Conservation (phyloP, 2,888 invertebrate genomes). For the Agrotis exclamationis region DNA sequence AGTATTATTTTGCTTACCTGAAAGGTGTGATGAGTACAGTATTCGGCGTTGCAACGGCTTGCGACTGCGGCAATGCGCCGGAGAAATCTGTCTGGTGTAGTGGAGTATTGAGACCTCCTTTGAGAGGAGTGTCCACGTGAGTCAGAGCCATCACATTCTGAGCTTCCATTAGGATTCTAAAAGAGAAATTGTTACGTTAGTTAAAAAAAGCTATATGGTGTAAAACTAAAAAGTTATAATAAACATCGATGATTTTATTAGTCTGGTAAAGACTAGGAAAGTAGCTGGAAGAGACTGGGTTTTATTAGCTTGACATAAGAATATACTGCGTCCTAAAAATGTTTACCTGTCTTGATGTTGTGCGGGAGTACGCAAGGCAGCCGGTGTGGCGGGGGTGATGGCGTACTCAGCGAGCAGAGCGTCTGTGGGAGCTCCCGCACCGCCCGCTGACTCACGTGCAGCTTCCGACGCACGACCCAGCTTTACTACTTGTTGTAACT, state of each 20-base stretch:
- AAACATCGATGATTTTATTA: too few relatives aligned
- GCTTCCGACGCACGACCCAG: slow-evolving; percentile 97
- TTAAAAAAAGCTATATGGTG: too few relatives aligned
- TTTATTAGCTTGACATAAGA: too few relatives aligned
- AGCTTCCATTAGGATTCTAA: slow-evolving; percentile 96
- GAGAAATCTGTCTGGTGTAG: slow-evolving; percentile 97
- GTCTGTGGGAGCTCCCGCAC: slow-evolving; percentile 93
- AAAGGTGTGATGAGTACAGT: slow-evolving; percentile 97
- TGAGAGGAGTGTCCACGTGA: slow-evolving; percentile 99
- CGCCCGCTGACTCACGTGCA: slow-evolving; percentile 96
- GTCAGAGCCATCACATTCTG: slow-evolving; percentile 99
- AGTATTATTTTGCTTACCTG: slow-evolving; percentile 80
- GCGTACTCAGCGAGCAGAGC: slow-evolving; percentile 98
- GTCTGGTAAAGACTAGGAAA: too few relatives aligned
- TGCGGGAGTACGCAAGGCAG: slow-evolving; percentile 96
- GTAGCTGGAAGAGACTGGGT: too few relatives aligned
- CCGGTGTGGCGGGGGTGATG: slow-evolving; percentile 93
- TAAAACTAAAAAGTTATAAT: too few relatives aligned
- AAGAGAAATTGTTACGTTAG: not conserved
- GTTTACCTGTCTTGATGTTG: slow-evolving; percentile 94
- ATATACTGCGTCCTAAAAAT: too few relatives aligned
- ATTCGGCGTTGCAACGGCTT: slow-evolving; percentile 95
- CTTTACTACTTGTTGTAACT: slow-evolving; percentile 97
- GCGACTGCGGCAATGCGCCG: slow-evolving; percentile 94
- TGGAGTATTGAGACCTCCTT: slow-evolving; percentile 98